Evolutionary conservation across 2,797 vertebrate genomes (phyloP).

Genomic region (Chelon auratus): DNA sequence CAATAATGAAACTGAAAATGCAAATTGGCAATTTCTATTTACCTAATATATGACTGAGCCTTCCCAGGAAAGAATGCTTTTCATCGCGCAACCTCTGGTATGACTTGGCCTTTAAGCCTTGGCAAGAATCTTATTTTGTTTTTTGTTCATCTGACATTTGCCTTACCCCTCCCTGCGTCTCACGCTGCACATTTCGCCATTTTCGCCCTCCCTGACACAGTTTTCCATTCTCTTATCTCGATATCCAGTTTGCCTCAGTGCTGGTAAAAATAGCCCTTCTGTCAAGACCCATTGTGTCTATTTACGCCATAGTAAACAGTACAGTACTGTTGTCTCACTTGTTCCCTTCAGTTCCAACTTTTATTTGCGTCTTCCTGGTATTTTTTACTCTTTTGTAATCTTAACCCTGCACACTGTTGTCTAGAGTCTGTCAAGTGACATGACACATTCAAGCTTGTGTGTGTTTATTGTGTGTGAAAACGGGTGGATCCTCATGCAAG

Average conservation of each 20-base stretch:
- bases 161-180: conserved; percentile 41
- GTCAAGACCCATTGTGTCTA: conserved; percentile 73
- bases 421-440: conserved; percentile 17
- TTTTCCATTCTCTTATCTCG: conserved; percentile 77
- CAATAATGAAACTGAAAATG: too few species aligned
- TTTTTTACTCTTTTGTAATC: conserved; percentile 41
- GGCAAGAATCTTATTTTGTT: conserved; percentile 35
- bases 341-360: conserved; percentile 8
- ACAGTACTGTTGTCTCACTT: conserved; percentile 34
- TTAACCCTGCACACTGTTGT: conserved; percentile 48
- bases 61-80: background rate
- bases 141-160: conserved; percentile 56
- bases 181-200: conserved; percentile 41
- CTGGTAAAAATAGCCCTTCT: conserved; percentile 71
- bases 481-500: conserved; percentile 61
- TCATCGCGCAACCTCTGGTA: conserved; percentile 3
- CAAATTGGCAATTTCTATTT: background rate
- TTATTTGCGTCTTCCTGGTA: conserved; percentile 51
- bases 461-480: conserved; percentile 45
- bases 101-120: conserved; percentile 12
- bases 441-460: conserved; percentile 1
- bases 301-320: conserved; percentile 57
- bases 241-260: conserved; percentile 51
- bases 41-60: background rate
- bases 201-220: conserved; percentile 41